Conservation (phyloP, 2,113 vertebrate genomes). For the Riparia riparia region DNA sequence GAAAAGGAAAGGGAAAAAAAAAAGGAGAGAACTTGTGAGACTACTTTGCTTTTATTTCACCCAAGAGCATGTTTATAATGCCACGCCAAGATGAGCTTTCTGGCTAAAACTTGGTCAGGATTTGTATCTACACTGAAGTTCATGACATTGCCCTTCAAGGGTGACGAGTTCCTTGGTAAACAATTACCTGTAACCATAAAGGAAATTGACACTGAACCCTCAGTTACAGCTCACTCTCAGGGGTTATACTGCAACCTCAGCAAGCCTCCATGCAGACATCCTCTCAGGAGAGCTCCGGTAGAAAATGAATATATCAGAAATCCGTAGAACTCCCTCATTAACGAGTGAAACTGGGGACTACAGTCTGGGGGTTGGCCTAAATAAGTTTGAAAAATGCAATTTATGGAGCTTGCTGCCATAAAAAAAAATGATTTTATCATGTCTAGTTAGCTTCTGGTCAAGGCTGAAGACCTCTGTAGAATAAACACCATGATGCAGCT, state of each 20-base stretch:
- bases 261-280: neutral
- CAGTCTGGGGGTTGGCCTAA: neutral
- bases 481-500: neutral
- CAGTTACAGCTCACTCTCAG: neutral
- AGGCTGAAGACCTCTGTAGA: neutral
- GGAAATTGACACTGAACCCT: neutral
- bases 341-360: neutral
- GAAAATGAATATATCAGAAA: neutral
- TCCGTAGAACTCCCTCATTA: neutral
- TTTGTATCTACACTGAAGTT: neutral
- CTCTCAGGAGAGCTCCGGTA: neutral
- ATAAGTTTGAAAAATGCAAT: neutral
- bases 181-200: neutral
- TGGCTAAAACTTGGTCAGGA: neutral
- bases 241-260: neutral
- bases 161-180: neutral
- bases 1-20: fast-evolving
- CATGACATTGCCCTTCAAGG: slow-evolving; percentile 24
- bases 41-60: neutral
- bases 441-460: neutral
- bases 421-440: neutral
- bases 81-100: neutral
- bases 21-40: fast-evolving
- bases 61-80: neutral
- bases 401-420: neutral